Conservation (phyloP, 2,113 vertebrate species). For the Ctenomys sociabilis region DNA sequence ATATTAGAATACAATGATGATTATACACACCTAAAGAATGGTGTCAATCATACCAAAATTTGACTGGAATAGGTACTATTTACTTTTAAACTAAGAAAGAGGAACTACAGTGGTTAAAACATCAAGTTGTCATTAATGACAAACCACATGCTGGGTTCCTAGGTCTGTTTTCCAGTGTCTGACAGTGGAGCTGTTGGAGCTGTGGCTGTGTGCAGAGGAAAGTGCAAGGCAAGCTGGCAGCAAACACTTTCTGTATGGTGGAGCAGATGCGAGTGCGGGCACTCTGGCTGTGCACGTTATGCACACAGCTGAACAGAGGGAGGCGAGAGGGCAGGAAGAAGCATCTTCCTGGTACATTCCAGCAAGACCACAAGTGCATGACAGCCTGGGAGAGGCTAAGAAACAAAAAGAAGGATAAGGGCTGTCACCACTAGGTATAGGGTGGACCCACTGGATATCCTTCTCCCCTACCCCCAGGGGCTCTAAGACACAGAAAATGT, state of each 20-base stretch:
- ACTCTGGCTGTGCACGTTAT: background rate
- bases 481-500: slow-evolving; percentile 36
- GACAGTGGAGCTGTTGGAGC: background rate
- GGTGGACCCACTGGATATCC: background rate
- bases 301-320: background rate
- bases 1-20: background rate
- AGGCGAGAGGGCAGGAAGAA: background rate
- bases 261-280: background rate
- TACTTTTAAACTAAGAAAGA: background rate
- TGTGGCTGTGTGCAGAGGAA: background rate
- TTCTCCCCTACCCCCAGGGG: background rate
- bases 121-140: background rate
- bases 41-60: background rate
- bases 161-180: background rate
- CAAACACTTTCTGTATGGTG: background rate
- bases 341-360: background rate
- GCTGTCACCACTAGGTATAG: slow-evolving; percentile 27
- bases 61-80: background rate
- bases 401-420: slow-evolving; percentile 46
- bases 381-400: background rate
- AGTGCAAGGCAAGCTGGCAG: background rate
- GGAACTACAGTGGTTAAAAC: background rate
- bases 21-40: background rate
- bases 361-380: background rate
- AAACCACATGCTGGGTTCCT: background rate